Base-by-base conservation (phyloP, 1,140 invertebrate genomes). In the Drosophila asahinai region DNA sequence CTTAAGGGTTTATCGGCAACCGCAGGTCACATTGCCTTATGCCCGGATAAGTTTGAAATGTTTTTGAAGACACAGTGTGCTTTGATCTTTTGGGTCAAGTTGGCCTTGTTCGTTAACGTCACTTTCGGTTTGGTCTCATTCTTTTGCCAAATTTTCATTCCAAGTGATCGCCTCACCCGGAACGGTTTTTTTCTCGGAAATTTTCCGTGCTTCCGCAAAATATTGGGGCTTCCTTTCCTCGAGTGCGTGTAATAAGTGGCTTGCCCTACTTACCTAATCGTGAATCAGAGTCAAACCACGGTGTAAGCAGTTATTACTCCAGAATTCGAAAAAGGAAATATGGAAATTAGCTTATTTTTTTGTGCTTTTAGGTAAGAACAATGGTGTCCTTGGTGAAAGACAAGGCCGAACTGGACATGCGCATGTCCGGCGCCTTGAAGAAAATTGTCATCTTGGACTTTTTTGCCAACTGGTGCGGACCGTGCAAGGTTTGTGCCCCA, bases 381-480 rank as follows among this genome's bases (percentile, higher is more conserved):
- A 57, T 92, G 91, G 71, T 80, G 19, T 87, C 86, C 51, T 49
- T 83, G 14, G 72, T 92, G 12, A 65, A 73, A 17, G 81, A 96
- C 67, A 93, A 91, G 40, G 95, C 96, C 87, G 93, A 92, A 40
- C 74, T 92, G 6, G 82, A 92, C 1, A 38, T 66, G 62, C 76
- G 80, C 36, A 27, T 99, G 25, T 91, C 93, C 0, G 95, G 96
- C 62, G 97, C 97, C 43, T 97, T 96, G 2, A 94, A 95, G 9
- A 97, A 96, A 83, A 93, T 99, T 68, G 96, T 99, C 19, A 95
- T 99, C 12, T 95, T 99, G 51, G 98, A 99, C 92, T 97, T 98
- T 92, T 96, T 95, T 93, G 92, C 92, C 51, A 86, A 95, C 42
- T 98, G 97, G 97, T 97, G 97, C 93, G 98, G 98, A 0, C 98